Conservation (phyloP, 2,797 vertebrate genomes). For the Meda fulgida region DNA sequence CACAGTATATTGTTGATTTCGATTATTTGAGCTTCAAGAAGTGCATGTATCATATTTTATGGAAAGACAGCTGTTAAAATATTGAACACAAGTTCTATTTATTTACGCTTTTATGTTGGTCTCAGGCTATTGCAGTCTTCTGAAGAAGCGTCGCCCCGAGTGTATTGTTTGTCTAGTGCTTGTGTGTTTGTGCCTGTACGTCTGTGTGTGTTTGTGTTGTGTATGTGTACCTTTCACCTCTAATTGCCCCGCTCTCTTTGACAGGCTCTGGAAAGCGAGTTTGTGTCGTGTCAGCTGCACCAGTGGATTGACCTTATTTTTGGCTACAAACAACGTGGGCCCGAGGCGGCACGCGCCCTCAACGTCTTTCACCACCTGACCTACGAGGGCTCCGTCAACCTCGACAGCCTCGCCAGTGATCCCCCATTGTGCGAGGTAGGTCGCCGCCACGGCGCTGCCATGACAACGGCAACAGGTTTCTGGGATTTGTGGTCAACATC, state of each 20-base stretch:
- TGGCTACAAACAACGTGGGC: conserved; percentile 98
- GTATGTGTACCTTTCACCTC: conserved; percentile 66
- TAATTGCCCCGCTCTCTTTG: conserved; percentile 76
- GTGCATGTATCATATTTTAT: background rate
- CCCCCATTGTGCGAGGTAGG: conserved; percentile 90
- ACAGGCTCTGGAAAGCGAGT: conserved; percentile 98
- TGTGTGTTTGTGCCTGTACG: background rate
- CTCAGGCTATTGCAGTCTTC: background rate
- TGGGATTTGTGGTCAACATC: background rate
- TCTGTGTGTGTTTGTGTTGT: conserved; percentile 21
- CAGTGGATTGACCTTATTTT: conserved; percentile 99
- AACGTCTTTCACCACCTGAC: conserved; percentile 97
- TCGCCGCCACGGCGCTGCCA: conserved; percentile 45
- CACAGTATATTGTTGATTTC: background rate
- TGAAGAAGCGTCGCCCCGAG: background rate
- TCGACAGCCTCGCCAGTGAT: conserved; percentile 91
- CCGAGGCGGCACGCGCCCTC: conserved; percentile 93
- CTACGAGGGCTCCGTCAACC: conserved; percentile 92
- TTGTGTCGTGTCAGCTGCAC: conserved; percentile 99
- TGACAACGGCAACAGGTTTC: conserved; percentile 55
- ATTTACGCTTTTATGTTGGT: background rate
- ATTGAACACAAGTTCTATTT: background rate
- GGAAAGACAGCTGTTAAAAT: background rate
- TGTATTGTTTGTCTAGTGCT: background rate
- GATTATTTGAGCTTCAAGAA: background rate